Percentiles rank a stretch among this genome's conserved stretches.
phyloP scores from a whole-genome alignment of 2,113 vertebrate genomes.

The Girardinichthys multiradiatus region DNA sequence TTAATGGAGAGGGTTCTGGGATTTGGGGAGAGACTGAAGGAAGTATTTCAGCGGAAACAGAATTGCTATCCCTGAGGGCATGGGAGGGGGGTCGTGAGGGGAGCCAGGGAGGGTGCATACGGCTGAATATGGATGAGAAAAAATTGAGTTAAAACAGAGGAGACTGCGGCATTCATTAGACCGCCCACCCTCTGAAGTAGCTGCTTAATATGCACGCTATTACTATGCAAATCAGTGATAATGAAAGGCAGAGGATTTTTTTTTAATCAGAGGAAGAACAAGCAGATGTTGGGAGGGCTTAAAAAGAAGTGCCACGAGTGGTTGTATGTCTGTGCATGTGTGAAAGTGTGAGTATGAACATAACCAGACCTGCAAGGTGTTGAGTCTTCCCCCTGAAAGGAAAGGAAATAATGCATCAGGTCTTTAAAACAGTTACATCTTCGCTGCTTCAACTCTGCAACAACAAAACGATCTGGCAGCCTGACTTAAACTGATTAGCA shows the following conservation, averaged over 20 bases:
- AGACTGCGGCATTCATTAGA: constrained; percentile 95
- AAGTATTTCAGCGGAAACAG: constrained; percentile 88
- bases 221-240: constrained; percentile 96
- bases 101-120: constrained; percentile 68
- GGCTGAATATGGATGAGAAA: constrained; percentile 96
- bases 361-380: constrained; percentile 60
- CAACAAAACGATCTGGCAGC: constrained; percentile 53
- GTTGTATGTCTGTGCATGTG: constrained; percentile 44
- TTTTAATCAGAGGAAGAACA: constrained; percentile 82
- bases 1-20: constrained; percentile 94
- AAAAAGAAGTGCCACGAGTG: constrained; percentile 69
- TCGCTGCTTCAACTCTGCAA: constrained; percentile 39
- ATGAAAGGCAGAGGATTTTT: constrained; percentile 84
- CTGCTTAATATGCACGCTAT: constrained; percentile 98
- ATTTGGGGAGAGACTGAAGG: constrained; percentile 87
- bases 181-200: constrained; percentile 95
- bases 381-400: constrained; percentile 41
- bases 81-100: constrained; percentile 69
- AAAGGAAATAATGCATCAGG: constrained; percentile 54
- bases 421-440: constrained; percentile 46
- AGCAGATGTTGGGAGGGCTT: constrained; percentile 86
- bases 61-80: constrained; percentile 88
- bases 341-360: constrained; percentile 51
- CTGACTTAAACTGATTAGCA: constrained; percentile 73
- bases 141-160: constrained; percentile 97